Percentiles rank a stretch among this genome's conserved stretches.
Evolutionary conservation across 2,113 vertebrate genomes (phyloP).

Genomic region (Connochaetes taurinus): DNA sequence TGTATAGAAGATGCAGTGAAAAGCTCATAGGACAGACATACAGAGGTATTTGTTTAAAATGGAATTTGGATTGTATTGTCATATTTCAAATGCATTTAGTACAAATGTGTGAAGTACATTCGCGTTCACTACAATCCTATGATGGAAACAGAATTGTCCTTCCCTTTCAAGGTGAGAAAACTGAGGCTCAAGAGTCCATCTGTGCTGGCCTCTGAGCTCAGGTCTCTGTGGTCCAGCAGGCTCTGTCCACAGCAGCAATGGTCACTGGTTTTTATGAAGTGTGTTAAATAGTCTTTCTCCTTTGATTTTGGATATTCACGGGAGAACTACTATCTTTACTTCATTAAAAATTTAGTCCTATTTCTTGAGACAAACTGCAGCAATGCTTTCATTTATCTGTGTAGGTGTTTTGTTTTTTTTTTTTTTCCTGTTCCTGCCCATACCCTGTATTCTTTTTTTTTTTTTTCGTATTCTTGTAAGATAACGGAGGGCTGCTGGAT

Average conservation of each 20-base stretch:
- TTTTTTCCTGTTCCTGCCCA: background rate
- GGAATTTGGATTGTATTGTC: background rate
- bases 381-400: background rate
- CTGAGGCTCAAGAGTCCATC: background rate
- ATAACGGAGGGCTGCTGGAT: background rate
- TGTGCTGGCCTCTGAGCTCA: background rate
- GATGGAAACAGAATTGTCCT: background rate
- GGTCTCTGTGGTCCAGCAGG: background rate
- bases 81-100: background rate
- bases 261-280: background rate
- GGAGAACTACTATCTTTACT: background rate
- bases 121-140: rapidly evolving
- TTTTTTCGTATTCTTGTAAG: background rate
- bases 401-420: background rate
- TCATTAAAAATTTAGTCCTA: background rate
- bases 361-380: background rate
- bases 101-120: background rate
- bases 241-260: background rate
- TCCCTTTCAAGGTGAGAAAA: background rate
- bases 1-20: background rate
- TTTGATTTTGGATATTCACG: background rate
- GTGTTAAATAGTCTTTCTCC: background rate
- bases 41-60: background rate
- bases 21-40: background rate
- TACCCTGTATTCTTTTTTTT: background rate